Evolutionary conservation across 2,113 vertebrate genomes (phyloP).

Genomic region (Varanus komodoensis): DNA sequence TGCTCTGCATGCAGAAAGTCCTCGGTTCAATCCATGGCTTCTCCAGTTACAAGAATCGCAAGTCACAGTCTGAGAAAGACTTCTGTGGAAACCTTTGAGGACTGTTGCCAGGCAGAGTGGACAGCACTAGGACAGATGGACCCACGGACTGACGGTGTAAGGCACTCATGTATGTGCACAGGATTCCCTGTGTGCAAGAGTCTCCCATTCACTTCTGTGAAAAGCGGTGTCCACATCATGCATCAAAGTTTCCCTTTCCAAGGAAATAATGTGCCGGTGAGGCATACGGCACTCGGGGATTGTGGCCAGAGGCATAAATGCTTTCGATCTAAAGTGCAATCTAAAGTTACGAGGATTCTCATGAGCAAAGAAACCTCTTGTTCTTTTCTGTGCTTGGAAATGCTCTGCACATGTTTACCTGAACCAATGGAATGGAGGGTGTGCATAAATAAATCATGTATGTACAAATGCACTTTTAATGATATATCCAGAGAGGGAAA

Average conservation of each 20-base stretch:
- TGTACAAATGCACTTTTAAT: neutral
- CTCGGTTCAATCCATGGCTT: neutral
- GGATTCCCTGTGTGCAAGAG: neutral
- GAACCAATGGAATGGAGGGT: neutral
- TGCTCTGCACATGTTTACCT: neutral
- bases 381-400: neutral
- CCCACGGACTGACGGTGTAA: neutral
- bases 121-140: neutral
- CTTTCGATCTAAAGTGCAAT: neutral
- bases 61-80: neutral
- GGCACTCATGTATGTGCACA: neutral
- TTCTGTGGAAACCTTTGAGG: neutral
- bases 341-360: neutral
- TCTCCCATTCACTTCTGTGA: neutral
- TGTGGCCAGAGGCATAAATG: neutral
- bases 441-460: neutral
- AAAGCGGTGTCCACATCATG: neutral
- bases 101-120: neutral
- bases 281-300: too few relatives aligned
- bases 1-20: neutral
- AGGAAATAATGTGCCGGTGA: neutral
- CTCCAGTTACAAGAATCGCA: slow-evolving; percentile 5
- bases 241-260: neutral
- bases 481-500: neutral
- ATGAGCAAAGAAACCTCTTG: neutral